These are phyloP conservation scores for Sciaenops ocellatus DNA, from an alignment of 2,797 vertebrate species.

Conservation along the genomic window DNA sequence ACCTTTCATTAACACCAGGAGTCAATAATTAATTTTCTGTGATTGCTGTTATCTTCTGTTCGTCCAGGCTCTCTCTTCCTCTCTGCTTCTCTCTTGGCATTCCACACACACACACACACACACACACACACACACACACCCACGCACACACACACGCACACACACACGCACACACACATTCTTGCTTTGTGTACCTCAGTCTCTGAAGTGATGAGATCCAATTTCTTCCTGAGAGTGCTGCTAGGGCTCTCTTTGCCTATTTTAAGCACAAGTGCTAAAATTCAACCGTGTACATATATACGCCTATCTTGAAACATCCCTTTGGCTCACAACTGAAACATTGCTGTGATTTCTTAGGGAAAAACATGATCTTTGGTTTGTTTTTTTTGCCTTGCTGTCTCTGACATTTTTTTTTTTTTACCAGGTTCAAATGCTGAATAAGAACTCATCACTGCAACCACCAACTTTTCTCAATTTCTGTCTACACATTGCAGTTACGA, in stretches of 20 bases:
- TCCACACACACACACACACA: conserved; percentile 8
- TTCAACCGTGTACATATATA: conserved; percentile 18
- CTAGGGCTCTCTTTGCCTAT: conserved; percentile 47
- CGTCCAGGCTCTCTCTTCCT: conserved; percentile 37
- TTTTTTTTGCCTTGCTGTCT: conserved; percentile 7
- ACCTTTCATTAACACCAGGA: conserved; percentile 81
- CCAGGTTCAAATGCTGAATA: conserved; percentile 9
- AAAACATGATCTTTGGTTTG: conserved; percentile 21
- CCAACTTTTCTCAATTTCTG: not conserved
- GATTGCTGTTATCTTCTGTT: conserved; percentile 79
- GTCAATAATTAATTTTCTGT: conserved; percentile 80
- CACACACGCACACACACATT: not conserved
- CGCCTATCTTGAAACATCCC: conserved; percentile 23
- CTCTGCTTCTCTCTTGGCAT: conserved; percentile 17
- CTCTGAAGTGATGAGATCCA: conserved; percentile 57
- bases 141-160: conserved; percentile 3
- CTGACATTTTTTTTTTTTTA: conserved; percentile 20
- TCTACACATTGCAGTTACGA: conserved; percentile 87
- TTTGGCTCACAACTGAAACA: conserved; percentile 28
- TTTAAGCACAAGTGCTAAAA: conserved; percentile 49
- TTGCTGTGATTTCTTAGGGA: conserved; percentile 29
- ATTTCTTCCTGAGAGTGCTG: conserved; percentile 46
- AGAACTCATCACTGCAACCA: conserved; percentile 20
- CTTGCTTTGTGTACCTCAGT: conserved; percentile 45
- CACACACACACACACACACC: not conserved